phyloP scores from a whole-genome alignment of 2,113 vertebrate genomes.

The Peucedramus taeniatus region DNA sequence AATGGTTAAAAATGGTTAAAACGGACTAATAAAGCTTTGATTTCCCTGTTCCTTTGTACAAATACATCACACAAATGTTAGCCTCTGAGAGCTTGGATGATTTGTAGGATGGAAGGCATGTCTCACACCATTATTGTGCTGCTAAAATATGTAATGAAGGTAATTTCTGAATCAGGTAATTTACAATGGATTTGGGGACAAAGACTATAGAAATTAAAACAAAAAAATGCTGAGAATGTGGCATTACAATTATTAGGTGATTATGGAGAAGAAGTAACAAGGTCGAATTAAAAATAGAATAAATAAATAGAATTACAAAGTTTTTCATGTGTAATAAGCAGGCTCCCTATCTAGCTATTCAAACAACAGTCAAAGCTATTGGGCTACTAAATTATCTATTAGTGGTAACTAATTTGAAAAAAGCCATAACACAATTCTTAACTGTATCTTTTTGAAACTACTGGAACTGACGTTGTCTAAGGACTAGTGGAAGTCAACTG shows the following conservation, averaged over 20 bases:
- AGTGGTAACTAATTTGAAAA: neutral
- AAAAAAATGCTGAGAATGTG: neutral
- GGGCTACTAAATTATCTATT: neutral
- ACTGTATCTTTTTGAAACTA: neutral
- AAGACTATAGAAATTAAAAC: neutral
- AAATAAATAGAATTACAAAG: neutral
- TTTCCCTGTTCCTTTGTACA: neutral
- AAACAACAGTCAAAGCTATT: neutral
- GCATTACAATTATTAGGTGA: neutral
- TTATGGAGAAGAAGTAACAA: neutral
- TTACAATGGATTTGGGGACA: neutral
- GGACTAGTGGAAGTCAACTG: neutral
- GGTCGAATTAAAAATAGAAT: neutral
- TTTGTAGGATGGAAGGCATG: neutral
- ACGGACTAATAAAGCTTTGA: neutral
- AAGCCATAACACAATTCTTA: neutral
- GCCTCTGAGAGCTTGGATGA: neutral
- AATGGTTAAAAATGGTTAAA: neutral
- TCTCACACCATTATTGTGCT: neutral
- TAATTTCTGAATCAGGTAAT: neutral
- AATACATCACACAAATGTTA: neutral
- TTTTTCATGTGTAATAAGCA: neutral
- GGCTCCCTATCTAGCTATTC: neutral
- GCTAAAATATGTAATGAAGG: neutral
- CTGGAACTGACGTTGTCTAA: neutral